Evolutionary conservation across 1,140 invertebrate genomes (phyloP).

Genomic region (Drosophila arawakana): DNA sequence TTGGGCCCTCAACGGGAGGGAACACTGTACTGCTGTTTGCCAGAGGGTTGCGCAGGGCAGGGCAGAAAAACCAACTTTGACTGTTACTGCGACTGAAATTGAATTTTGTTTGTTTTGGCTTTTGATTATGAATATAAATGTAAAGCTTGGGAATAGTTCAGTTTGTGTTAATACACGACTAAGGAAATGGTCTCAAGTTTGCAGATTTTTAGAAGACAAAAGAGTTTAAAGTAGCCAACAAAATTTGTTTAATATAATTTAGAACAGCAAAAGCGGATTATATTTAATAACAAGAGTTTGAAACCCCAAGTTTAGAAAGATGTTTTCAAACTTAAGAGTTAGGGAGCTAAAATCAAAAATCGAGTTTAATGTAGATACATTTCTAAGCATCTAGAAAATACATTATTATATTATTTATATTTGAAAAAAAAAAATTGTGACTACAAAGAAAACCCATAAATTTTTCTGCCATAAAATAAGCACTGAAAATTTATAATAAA

Average conservation of each 20-base stretch:
- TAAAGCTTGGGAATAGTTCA: not conserved
- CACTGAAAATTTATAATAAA: too few species aligned
- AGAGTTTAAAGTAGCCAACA: not conserved
- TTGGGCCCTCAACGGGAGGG: slow-evolving; percentile 10
- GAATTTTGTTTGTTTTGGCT: slow-evolving; percentile 5
- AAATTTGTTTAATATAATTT: not conserved
- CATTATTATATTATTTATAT: too few species aligned
- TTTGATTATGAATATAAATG: slow-evolving; percentile 39
- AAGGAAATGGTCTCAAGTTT: not conserved
- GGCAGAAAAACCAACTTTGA: not conserved
- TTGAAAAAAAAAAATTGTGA: too few species aligned
- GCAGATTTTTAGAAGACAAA: not conserved
- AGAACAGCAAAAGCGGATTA: too few species aligned
- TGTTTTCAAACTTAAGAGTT: too few species aligned
- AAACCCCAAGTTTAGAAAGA: too few species aligned
- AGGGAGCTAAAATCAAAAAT: too few species aligned
- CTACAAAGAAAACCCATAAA: too few species aligned
- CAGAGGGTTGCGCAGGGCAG: not conserved
- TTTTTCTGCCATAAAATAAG: too few species aligned
- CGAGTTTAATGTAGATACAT: too few species aligned
- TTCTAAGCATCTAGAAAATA: too few species aligned
- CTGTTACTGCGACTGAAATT: not conserved
- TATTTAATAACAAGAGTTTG: too few species aligned
- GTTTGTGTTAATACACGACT: not conserved
- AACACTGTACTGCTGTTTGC: not conserved